Evolutionary conservation across 2,888 invertebrate genomes (phyloP), one percentile per base, ranked within the genome.

Genomic region (Sphinx pinastri): DNA sequence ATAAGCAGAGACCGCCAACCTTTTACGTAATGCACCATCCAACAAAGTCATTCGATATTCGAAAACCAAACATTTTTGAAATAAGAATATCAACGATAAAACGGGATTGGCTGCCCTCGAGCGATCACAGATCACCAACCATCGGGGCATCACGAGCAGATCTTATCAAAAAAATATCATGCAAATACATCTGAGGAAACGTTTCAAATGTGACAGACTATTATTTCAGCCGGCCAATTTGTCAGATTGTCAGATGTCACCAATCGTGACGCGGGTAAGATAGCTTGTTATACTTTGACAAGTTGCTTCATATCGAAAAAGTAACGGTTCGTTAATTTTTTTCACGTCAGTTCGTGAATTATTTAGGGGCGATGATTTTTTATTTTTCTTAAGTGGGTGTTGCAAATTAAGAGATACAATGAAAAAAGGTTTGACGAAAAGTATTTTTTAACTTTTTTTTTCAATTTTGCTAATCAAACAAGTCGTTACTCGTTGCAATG

Each of bases 171-270:
- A 63, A 49, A 19, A 60, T 47, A 63, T 47, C 47, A 63, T 63
- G 63, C 63, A 63, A 63, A 63, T 63, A 47, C 14, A 1, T 55
- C 54, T 54, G n/a, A 16, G 60, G 13, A 49, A 63, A 47, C 16
- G 19, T 12, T 55, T 55, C 57, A 47, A 68, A 68, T 57, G 57
- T 68, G 55, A 70, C 67, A 67, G 67, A 25, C 55, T 66, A 54
- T 71, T 71, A 68, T 71, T 68, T 55, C 25, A 54, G 71, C 4
- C 19, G 71, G 76, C 79, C 80, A 81, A 79, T 81, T 84, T 82
- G 79, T 76, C 75, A 75, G 77, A 83, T 81, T 83, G 85, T 84
- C 83, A 81, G 77, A 76, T 86, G 87, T 84, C 87, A 85, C 73
- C 75, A 71, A 76, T 81, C 82, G 77, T 87, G 87, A 87, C 73